Evolutionary conservation across 1,140 invertebrate species (phyloP), one percentile per base, ranked within the genome.

Genomic region (Oncopodura yosiiana): DNA sequence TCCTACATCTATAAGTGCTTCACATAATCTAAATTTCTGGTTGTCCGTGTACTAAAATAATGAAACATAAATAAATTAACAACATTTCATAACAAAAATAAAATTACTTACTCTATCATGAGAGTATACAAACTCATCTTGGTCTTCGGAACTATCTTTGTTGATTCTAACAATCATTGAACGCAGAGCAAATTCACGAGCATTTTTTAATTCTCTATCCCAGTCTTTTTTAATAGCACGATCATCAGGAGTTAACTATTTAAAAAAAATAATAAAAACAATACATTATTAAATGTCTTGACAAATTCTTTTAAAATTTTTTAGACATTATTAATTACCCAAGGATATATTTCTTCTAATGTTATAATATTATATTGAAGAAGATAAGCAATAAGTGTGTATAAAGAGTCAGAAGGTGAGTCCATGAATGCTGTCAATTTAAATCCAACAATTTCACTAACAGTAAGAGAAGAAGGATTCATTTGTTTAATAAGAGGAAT

Each of bases 391-490:
- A 90, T 86, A 2, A 97, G 76, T 67, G 81, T 81, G 73, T 92
- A 95, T 4, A 97, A 73, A 6, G 87, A 85, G 46, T 79, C 78
- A 9, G 90, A 87, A 12, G 86, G 87, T 44, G 71, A 69, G 42
- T 66, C 67, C 23, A 71, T 68, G 23, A 76, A 72, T 49, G 78
- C 77, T 42, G 80, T 75, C 29, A 77, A 74, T 72, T 97, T 97
- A 69, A 96, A 95, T 39, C 90, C 92, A 36, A 99, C 74, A 44
- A 98, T 85, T 71, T 98, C 92, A 64, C 87, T 90, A 26, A 96
- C 75, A 36, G 89, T 90, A 57, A 81, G 77, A 24, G 80, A 75
- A 69, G 90, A 85, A 61, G 83, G 82, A 78, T 91, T 90, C 67
- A 94, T 93, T 0, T 81, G 81, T 62, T 80, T 79, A 45, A 96